Conservation (phyloP, 2,113 vertebrate genomes). For the Acrocephalus arundinaceus region DNA sequence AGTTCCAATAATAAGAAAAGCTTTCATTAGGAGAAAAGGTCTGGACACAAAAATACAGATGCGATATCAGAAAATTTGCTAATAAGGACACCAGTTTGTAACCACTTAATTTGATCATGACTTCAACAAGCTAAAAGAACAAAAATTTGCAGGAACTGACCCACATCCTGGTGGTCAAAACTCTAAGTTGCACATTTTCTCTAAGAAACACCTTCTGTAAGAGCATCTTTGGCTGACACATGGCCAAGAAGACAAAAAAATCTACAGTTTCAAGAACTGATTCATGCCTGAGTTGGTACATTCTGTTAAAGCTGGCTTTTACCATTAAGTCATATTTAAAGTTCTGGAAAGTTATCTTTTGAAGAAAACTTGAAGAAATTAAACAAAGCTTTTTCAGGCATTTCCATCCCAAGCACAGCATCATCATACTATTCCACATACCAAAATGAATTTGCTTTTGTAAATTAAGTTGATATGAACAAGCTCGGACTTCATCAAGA, state of each 20-base stretch:
- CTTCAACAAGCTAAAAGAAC: not conserved
- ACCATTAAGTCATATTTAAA: not conserved
- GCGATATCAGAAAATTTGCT: slow-evolving; percentile 21
- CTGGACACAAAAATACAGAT: slow-evolving; percentile 39
- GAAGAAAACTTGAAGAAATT: not conserved
- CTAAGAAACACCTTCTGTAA: not conserved
- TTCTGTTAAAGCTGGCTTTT: not conserved
- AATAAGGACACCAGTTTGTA: not conserved
- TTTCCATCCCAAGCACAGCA: not conserved
- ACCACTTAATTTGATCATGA: not conserved
- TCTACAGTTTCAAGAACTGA: not conserved
- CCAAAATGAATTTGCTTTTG: not conserved
- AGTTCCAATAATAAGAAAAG: slow-evolving; percentile 55
- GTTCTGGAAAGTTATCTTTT: not conserved
- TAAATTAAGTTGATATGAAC: not conserved
- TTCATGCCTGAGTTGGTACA: not conserved
- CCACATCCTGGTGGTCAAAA: not conserved
- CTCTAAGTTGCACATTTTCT: not conserved
- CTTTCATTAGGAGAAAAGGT: not conserved
- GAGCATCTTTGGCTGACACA: not conserved
- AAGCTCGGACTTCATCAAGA: not conserved
- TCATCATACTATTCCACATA: not conserved
- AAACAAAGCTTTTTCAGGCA: not conserved
- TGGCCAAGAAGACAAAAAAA: not conserved
- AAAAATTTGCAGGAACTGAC: not conserved